These are phyloP conservation scores for Calycopis cecrops DNA, from an alignment of 1,140 invertebrate species.

Conservation along the genomic window DNA sequence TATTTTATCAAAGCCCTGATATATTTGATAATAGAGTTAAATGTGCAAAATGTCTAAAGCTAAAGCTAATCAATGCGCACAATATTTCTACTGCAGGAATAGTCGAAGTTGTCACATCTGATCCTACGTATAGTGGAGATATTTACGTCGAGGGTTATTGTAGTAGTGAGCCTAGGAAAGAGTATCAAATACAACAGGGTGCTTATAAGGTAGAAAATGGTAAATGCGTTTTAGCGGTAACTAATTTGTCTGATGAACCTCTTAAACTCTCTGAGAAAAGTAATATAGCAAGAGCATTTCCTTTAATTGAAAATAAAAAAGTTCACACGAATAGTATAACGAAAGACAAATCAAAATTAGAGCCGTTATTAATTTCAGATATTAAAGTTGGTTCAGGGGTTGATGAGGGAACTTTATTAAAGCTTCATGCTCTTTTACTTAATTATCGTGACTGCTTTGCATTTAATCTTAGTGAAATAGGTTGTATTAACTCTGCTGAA, in stretches of 20 bases:
- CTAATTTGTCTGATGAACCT: conserved; percentile 13
- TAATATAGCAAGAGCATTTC: conserved; percentile 13
- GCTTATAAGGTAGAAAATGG: conserved; percentile 7
- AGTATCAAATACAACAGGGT: conserved; percentile 13
- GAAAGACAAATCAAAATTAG: conserved; percentile 10
- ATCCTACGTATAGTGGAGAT: conserved; percentile 14
- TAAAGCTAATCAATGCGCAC: not conserved
- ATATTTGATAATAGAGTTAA: not conserved
- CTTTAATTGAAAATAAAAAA: conserved; percentile 11
- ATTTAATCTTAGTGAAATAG: conserved; percentile 10
- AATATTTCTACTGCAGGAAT: not conserved
- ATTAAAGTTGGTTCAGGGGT: conserved; percentile 11
- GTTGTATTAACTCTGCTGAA: conserved; percentile 8
- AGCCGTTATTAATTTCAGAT: conserved; percentile 14
- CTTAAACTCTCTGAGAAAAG: not conserved
- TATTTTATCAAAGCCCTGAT: conserved; percentile 4
- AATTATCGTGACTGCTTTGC: conserved; percentile 15
- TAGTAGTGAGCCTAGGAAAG: conserved; percentile 10
- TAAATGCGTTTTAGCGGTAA: conserved; percentile 9
- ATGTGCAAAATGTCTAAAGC: not conserved
- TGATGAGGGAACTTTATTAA: not conserved
- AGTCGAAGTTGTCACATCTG: too few species aligned
- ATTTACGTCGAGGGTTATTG: conserved; percentile 18
- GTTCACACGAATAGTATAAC: conserved; percentile 5
- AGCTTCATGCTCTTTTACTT: conserved; percentile 13